phyloP scores from a whole-genome alignment of 1,140 invertebrate genomes.

The Macrotrachela quadricornifera region DNA sequence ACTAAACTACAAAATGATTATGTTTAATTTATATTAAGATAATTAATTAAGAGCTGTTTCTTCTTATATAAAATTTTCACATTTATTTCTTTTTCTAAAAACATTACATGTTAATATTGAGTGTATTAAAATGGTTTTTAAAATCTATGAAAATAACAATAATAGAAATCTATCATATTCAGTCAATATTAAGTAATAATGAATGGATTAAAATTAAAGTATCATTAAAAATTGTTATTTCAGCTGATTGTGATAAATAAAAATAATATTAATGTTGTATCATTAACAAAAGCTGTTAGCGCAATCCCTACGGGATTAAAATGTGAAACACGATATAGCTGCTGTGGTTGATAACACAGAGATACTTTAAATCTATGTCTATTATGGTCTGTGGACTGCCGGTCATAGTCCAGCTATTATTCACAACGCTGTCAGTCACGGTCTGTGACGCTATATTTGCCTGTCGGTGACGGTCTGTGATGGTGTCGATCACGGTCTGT shows the following conservation, averaged over 20 bases:
- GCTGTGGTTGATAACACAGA: too few species aligned
- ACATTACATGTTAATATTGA: constrained; percentile 97
- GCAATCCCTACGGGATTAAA: too few species aligned
- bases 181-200: constrained; percentile 86
- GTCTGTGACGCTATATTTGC: too few species aligned
- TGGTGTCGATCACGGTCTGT: too few species aligned
- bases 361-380: too few species aligned
- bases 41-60: constrained; percentile 71
- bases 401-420: too few species aligned
- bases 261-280: constrained; percentile 99
- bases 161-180: constrained; percentile 96
- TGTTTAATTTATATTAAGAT: constrained; percentile 88
- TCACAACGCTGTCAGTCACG: too few species aligned
- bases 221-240: constrained; percentile 85
- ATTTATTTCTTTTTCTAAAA: constrained; percentile 80
- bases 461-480: too few species aligned
- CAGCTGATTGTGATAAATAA: constrained; percentile 98
- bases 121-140: constrained; percentile 81
- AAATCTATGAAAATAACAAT: constrained; percentile 97
- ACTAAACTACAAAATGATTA: constrained; percentile 98
- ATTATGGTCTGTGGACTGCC: too few species aligned
- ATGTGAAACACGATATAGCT: too few species aligned
- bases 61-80: constrained; percentile 60
- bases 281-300: too few species aligned
- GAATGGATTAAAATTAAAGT: constrained; percentile 97